These are phyloP conservation scores for Lutjanus campechanus DNA, from an alignment of 2,797 vertebrate species.

Conservation along the genomic window DNA sequence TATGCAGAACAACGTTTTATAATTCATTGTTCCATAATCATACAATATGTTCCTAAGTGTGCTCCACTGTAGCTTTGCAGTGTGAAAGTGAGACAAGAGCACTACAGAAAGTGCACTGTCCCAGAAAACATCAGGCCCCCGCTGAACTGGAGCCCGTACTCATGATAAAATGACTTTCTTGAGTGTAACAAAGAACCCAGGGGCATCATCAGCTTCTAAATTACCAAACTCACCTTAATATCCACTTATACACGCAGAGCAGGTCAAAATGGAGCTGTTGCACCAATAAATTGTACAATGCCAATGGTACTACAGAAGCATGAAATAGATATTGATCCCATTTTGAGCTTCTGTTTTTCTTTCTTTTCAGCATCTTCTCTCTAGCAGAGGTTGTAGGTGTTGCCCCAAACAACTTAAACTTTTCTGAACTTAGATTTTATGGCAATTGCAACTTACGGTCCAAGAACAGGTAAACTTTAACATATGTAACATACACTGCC, in stretches of 20 bases:
- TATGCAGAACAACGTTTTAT: slow-evolving; percentile 7
- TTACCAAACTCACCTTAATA: slow-evolving; percentile 46
- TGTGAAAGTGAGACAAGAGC: slow-evolving; percentile 11
- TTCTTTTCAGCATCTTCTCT: slow-evolving; percentile 16
- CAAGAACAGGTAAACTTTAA: slow-evolving; percentile 5
- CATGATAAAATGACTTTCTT: slow-evolving; percentile 27
- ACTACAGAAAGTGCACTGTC: slow-evolving; percentile 15
- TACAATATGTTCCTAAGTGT: slow-evolving; percentile 14
- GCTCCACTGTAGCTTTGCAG: not conserved
- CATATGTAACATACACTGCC: too few species aligned
- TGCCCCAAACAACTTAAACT: not conserved
- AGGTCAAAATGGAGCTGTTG: slow-evolving; percentile 53
- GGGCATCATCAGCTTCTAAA: slow-evolving; percentile 53
- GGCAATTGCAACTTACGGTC: not conserved
- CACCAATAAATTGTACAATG: slow-evolving; percentile 44
- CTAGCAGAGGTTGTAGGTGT: not conserved
- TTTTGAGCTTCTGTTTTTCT: slow-evolving; percentile 19
- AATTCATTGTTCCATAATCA: slow-evolving; percentile 24
- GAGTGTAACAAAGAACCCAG: slow-evolving; percentile 18
- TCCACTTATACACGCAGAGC: slow-evolving; percentile 19
- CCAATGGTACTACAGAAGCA: slow-evolving; percentile 50
- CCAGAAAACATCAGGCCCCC: slow-evolving; percentile 47
- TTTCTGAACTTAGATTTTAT: slow-evolving; percentile 23
- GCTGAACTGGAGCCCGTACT: slow-evolving; percentile 28
- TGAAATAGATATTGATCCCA: slow-evolving; percentile 77